Conservation (phyloP, 1,140 invertebrate genomes). For the Mizuhopecten yessoensis region DNA sequence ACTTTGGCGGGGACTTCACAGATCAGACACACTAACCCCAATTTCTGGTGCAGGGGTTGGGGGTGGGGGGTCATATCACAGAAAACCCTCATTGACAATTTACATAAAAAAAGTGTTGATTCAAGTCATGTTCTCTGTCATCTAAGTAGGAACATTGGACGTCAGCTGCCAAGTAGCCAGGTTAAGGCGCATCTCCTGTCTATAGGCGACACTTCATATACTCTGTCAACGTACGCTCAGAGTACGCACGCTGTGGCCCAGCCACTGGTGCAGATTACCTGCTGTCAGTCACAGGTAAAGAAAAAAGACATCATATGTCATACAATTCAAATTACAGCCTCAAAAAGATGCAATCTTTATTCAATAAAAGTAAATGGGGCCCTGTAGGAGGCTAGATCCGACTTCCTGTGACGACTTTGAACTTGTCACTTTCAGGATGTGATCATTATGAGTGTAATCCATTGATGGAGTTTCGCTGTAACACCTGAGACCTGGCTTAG, state of each 20-base stretch:
- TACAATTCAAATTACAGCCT: slow-evolving; percentile 7
- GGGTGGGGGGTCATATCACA: neutral
- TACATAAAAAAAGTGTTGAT: neutral
- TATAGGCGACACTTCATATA: neutral
- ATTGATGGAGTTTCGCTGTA: neutral
- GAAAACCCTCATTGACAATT: slow-evolving; percentile 12
- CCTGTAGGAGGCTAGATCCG: neutral
- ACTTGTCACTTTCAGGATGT: neutral
- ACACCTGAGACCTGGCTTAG: neutral
- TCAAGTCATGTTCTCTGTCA: neutral
- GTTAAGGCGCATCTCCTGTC: neutral
- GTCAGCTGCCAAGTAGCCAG: neutral
- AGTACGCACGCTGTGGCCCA: neutral
- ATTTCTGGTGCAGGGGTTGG: neutral
- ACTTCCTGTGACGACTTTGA: neutral
- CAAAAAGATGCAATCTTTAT: slow-evolving; percentile 19
- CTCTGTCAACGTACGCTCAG: neutral
- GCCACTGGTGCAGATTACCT: neutral
- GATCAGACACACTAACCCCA: neutral
- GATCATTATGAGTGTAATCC: slow-evolving; percentile 4
- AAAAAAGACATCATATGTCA: slow-evolving; percentile 17
- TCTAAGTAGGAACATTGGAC: neutral
- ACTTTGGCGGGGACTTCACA: neutral
- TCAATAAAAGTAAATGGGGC: neutral
- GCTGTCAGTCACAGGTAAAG: neutral